Conservation (phyloP, 2,113 vertebrate genomes). For the Silurus asotus region DNA sequence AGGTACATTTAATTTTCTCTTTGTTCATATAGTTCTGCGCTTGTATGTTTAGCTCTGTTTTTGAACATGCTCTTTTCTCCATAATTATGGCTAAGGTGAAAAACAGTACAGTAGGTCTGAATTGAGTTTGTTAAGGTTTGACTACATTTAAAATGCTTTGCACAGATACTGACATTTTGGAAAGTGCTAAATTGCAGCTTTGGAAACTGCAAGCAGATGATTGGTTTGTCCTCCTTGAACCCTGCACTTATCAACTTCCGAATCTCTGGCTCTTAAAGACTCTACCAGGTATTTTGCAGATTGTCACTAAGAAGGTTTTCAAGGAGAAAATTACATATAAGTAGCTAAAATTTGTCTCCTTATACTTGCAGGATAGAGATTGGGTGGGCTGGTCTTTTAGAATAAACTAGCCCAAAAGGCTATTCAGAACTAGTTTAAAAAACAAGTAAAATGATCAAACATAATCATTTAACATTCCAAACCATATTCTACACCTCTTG, state of each 20-base stretch:
- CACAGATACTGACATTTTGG: slow-evolving; percentile 46
- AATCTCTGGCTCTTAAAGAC: slow-evolving; percentile 28
- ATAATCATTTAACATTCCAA: too few species aligned
- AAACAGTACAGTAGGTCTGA: background rate
- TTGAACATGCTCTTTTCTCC: background rate
- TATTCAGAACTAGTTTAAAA: background rate
- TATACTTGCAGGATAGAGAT: too few species aligned
- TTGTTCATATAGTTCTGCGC: background rate
- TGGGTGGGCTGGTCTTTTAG: background rate
- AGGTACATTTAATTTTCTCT: slow-evolving; percentile 9
- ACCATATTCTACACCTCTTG: background rate
- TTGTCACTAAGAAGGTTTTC: background rate
- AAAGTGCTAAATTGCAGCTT: slow-evolving; percentile 50
- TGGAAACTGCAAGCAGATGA: slow-evolving; percentile 54
- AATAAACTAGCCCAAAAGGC: background rate
- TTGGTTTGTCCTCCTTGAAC: slow-evolving; percentile 66
- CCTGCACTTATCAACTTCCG: slow-evolving; percentile 4
- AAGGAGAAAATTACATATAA: background rate
- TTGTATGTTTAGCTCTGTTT: background rate
- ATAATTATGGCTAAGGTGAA: background rate
- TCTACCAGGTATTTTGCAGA: slow-evolving; percentile 44
- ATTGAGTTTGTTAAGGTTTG: background rate
- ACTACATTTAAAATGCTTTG: background rate
- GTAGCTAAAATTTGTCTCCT: background rate
- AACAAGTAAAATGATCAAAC: background rate